Base-by-base conservation (phyloP, 2,888 invertebrate species). In the Aleiodes testaceus region DNA sequence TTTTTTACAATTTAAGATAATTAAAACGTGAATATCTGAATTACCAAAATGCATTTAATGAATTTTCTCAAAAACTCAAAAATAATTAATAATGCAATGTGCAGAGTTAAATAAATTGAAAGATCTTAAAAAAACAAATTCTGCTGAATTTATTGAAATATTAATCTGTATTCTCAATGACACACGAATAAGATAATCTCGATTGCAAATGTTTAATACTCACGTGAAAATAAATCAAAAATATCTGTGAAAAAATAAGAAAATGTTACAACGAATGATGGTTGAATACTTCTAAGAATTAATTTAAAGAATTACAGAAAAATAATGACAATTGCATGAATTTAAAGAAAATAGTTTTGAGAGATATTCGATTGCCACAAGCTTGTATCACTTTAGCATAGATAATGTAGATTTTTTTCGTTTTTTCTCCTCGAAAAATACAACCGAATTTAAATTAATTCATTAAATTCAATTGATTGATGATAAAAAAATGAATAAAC, bases 221-320 rank as follows among this genome's bases (percentile, higher is more conserved):
- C 49, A 7, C 2, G 49, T 1, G 49, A 7, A n/a, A 16, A 16
- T 45, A n/a, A 16, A 16, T 49, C 9, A 16, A 7, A 30, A 26
- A 53, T 18, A 55, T 55, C 5, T 20, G 9, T 16, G 14, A 30
- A 7, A 36, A 22, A 26, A 30, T 7, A 5, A 53, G 14, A 42
- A 36, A 20, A 52, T 22, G 22, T 20, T 16, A 59, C 59, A 59
- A 59, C 59, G 59, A 59, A 59, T 42, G 36, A 26, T 55, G 30
- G 30, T 55, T 55, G 14, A 55, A 22, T 55, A 30, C 3, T 55
- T 36, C 14, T n/a, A 14, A 14, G 22, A 16, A 30, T 6, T 36
- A 11, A 36, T 36, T 36, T 36, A 9, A 14, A 16, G 5, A 36
- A 55, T 30, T 7, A 16, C n/a, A n/a, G n/a, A n/a, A n/a, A n/a